A percentile compares a stretch with the other conserved stretches of the same genome.
Evolutionary conservation across 1,140 invertebrate species (phyloP).

Genomic region (Drosophila athabasca): DNA sequence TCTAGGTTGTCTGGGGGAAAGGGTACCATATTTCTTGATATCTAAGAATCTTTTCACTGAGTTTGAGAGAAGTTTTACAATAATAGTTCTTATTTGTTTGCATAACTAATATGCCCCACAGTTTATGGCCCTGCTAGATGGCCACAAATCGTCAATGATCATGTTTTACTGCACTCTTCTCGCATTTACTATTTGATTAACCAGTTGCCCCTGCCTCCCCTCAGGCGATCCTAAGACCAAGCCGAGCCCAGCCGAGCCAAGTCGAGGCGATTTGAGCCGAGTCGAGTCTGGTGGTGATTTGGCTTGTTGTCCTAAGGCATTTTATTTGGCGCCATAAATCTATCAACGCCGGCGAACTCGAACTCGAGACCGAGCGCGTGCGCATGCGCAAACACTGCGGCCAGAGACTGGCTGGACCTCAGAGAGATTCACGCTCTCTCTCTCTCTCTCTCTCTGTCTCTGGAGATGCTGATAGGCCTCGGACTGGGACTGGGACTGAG

Average conservation of each 20-base stretch:
- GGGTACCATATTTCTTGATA: no score
- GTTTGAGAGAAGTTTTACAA: neutral
- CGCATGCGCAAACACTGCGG: slow-evolving; percentile 74
- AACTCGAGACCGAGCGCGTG: slow-evolving; percentile 61
- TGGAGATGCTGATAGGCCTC: slow-evolving; percentile 71
- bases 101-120: slow-evolving; percentile 41
- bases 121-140: slow-evolving; percentile 42
- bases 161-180: slow-evolving; percentile 71
- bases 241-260: slow-evolving; percentile 12
- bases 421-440: slow-evolving; percentile 17
- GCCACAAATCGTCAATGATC: slow-evolving; percentile 62
- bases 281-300: slow-evolving; percentile 60
- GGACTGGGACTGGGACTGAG: slow-evolving; percentile 4
- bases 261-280: neutral
- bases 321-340: slow-evolving; percentile 84
- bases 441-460: neutral
- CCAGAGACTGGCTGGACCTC: slow-evolving; percentile 1
- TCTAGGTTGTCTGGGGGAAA: no score
- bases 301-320: slow-evolving; percentile 72
- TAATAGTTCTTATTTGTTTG: slow-evolving; percentile 8
- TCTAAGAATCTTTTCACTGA: no score
- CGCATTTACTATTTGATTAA: slow-evolving; percentile 76
- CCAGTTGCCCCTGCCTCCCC: slow-evolving; percentile 36
- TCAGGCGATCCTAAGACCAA: slow-evolving; percentile 5
- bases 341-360: slow-evolving; percentile 66